A percentile compares a stretch with the other conserved stretches of the same genome.
Evolutionary conservation across 1,140 invertebrate genomes (phyloP).

Genomic region (Meloidogyne chitwoodi): DNA sequence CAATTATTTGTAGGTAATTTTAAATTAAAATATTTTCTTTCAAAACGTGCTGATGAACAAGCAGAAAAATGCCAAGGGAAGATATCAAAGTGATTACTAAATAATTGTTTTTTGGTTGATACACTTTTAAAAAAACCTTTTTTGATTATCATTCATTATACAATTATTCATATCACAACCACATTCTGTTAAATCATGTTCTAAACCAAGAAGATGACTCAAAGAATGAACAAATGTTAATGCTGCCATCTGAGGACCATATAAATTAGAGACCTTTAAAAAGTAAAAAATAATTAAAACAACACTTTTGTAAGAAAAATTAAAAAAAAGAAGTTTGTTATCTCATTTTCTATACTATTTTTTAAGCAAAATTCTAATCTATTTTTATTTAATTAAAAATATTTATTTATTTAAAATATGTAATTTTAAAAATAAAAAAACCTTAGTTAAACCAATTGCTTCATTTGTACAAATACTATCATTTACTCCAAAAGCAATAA

Average conservation of each 20-base stretch:
- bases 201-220: conserved; percentile 54
- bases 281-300: conserved; percentile 17
- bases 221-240: conserved; percentile 50
- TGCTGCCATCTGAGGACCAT: conserved; percentile 41
- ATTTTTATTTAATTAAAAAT: too few species aligned
- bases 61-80: conserved; percentile 53
- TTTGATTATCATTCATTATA: conserved; percentile 33
- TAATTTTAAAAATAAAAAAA: conserved; percentile 18
- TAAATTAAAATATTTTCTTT: conserved; percentile 42
- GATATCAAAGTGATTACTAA: not conserved
- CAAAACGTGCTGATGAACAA: conserved; percentile 49
- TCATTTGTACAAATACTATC: conserved; percentile 49
- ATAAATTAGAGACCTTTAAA: conserved; percentile 43
- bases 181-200: conserved; percentile 54
- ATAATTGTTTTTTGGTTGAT: not conserved
- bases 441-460: conserved; percentile 52
- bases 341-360: too few species aligned
- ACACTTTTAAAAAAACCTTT: not conserved
- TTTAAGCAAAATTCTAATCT: too few species aligned
- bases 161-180: conserved; percentile 36
- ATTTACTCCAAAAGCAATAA: not conserved
- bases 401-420: too few species aligned
- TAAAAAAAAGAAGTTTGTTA: not conserved
- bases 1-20: too few species aligned
- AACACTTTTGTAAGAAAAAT: not conserved